Base-by-base conservation (phyloP, 1,140 invertebrate species). In the Cotesia typhae region DNA sequence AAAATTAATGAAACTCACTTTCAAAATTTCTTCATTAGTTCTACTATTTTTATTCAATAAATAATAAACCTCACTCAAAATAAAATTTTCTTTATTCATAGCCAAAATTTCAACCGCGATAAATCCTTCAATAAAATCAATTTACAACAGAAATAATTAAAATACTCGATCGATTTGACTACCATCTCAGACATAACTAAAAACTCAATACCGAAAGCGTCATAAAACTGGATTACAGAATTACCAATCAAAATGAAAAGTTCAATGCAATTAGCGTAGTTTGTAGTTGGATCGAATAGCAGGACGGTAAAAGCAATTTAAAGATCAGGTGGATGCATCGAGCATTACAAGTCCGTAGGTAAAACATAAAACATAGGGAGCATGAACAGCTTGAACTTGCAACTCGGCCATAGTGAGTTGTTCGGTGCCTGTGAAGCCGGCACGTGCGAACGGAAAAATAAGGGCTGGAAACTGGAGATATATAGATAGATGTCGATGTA, bases 381-480 rank as follows among this genome's bases (percentile, higher is more conserved):
- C 20, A 47, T 9, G 5, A 9, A 9, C 10, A 47, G 10, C 41
- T 37, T 51, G 2, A 5, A n/a, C 1, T 35, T 14, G 12, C 14
- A 55, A 17, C 63, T 65, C 41, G 41, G 7, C 10, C 2, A 47
- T 47, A 6, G 10, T 9, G 6, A 47, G 6, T 47, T 47, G 6
- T 65, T 47, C 51, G 37, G 38, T 17, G 47, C 47, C 14, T 12
- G 12, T 47, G 37, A 47, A 14, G 14, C 4, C 63, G 81, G 79
- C 81, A 86, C 83, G 84, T 84, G 81, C 82, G 76, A 83, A 79
- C 78, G 78, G 78, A 83, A 83, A 82, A 81, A 77, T 75, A 74
- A 76, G 68, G 76, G 76, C 68, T 70, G 73, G 72, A 78, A 78
- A 28, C 28, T 28, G 28, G 28, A 28, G 28, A 28, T 28, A 28